Evolutionary conservation across 2,888 invertebrate species (phyloP), one percentile per base, ranked within the genome.

Genomic region (Eugnorisma glareosa): DNA sequence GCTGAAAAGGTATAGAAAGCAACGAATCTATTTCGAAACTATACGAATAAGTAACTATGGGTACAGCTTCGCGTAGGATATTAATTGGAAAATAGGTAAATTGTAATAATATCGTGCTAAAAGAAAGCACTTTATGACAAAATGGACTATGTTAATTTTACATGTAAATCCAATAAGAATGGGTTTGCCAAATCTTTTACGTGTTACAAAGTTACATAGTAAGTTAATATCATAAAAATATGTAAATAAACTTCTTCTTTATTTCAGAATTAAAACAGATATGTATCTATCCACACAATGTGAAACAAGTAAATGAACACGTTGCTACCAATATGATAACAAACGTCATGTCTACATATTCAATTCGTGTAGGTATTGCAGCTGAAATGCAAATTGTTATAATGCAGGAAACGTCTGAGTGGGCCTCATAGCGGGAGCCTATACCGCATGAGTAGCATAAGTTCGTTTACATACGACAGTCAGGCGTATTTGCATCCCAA

Each of bases 331-430:
- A 86, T 78, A 86, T 79, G 72, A 81, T 79, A 88, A 83, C 89
- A 83, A 86, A 81, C 75, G 77, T 73, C 78, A 81, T 80, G 82
- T 73, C 69, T 79, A 88, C 74, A 86, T 89, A 88, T 83, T 84
- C 85, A 82, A 80, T 67, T 84, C 73, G 76, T 79, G 84, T 88
- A 86, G 76, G 83, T 86, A 90, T 90, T 90, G 91, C 93, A 93
- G 92, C 94, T 95, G 95, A 95, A 96, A 96, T 96, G 95, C 96
- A 96, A 96, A 96, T 96, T 95, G 94, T 94, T 96, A 96, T 96
- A 96, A 96, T 95, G 96, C 96, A 96, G 96, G 96, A 96, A 96
- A 95, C 96, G 96, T 96, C 96, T 96, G 96, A 96, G 96, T 95
- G 96, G 96, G 93, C 94, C 96, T 96, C 95, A 95, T 96, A 96